These are phyloP conservation scores for Zoanthus sansibaricus DNA, from an alignment of 92 coral and sea anemone genomes.

Conservation along the genomic window DNA sequence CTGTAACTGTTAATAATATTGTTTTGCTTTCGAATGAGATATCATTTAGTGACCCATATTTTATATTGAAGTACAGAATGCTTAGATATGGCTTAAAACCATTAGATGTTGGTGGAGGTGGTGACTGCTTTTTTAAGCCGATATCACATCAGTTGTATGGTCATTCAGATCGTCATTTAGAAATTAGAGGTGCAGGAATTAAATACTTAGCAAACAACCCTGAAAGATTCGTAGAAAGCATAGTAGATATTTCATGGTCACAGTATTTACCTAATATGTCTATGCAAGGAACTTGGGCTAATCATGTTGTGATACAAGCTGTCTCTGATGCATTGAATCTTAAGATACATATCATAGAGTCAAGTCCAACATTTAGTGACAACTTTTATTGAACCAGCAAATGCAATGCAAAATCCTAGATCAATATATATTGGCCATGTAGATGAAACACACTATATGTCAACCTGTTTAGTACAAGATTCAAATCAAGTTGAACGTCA, in stretches of 20 bases:
- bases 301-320: slow-evolving; percentile 55
- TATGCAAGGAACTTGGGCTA: slow-evolving; percentile 23
- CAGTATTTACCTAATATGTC: slow-evolving; percentile 51
- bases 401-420: too few species aligned
- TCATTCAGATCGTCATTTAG: slow-evolving; percentile 51
- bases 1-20: slow-evolving; percentile 43
- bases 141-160: slow-evolving; percentile 49
- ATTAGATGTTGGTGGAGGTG: slow-evolving; percentile 39
- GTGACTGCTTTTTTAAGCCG: slow-evolving; percentile 57
- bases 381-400: too few species aligned
- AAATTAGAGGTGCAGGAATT: slow-evolving; percentile 58
- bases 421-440: too few species aligned
- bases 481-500: too few species aligned
- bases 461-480: too few species aligned
- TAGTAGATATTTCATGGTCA: slow-evolving; percentile 44
- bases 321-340: slow-evolving; percentile 55
- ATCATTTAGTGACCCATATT: slow-evolving; percentile 16
- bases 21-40: slow-evolving; percentile 14
- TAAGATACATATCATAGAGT: slow-evolving; percentile 51
- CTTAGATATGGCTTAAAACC: slow-evolving; percentile 58
- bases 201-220: slow-evolving; percentile 47
- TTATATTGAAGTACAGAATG: slow-evolving; percentile 51
- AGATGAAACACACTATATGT: too few species aligned
- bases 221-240: slow-evolving; percentile 60
- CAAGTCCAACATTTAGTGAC: too few species aligned